phyloP scores from a whole-genome alignment of 2,113 vertebrate species.

The Semicossyphus pulcher region DNA sequence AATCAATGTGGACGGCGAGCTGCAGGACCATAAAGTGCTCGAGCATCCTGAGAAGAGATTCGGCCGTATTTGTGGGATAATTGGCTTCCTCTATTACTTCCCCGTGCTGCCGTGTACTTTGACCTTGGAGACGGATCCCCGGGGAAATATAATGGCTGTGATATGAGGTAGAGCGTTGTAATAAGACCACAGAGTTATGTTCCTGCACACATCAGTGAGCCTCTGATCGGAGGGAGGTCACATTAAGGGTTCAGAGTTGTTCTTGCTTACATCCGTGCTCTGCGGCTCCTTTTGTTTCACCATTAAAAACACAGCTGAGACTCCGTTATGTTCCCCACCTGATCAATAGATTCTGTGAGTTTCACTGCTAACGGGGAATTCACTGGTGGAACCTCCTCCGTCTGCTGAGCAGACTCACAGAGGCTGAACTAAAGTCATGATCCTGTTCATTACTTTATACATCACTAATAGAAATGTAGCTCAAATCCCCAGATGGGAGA shows the following conservation, averaged over 20 bases:
- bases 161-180: background rate
- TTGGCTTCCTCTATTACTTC: background rate
- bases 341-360: too few relatives aligned
- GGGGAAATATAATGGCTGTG: background rate
- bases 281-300: background rate
- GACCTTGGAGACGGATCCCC: background rate
- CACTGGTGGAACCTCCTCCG: background rate
- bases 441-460: background rate
- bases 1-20: constrained; percentile 17
- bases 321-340: too few relatives aligned
- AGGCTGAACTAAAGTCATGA: background rate
- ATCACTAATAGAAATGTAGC: too few relatives aligned
- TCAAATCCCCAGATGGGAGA: too few relatives aligned
- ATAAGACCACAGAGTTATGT: background rate
- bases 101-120: background rate
- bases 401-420: too few relatives aligned
- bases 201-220: background rate
- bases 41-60: background rate
- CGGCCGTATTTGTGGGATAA: constrained; percentile 7
- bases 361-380: background rate
- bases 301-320: too few relatives aligned
- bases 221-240: background rate
- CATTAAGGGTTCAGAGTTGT: background rate
- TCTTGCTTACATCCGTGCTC: background rate
- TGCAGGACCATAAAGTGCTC: background rate